These are phyloP conservation scores for Antennarius striatus DNA, from an alignment of 2,113 vertebrate species.

Conservation along the genomic window DNA sequence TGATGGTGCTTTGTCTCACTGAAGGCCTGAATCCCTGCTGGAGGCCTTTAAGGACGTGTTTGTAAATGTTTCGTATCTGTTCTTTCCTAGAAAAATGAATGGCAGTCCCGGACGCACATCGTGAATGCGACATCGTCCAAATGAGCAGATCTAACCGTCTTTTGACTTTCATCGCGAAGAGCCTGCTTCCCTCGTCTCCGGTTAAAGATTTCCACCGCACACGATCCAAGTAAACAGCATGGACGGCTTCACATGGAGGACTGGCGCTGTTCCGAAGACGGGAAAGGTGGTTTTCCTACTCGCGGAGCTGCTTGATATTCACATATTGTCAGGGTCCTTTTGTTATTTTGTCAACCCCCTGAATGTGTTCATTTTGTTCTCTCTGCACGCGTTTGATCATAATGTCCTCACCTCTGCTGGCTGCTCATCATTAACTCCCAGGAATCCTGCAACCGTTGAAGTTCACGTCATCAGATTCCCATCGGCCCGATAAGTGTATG, in stretches of 20 bases:
- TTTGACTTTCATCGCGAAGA: no score
- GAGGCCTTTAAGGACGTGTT: no score
- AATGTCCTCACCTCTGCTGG: constrained; percentile 46
- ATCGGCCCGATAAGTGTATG: constrained; percentile 7
- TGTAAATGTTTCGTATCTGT: no score
- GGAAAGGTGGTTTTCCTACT: constrained; percentile 15
- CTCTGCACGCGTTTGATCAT: constrained; percentile 56
- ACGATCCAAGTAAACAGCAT: background rate
- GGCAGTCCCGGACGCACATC: no score
- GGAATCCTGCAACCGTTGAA: constrained; percentile 38
- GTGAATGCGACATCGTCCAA: no score
- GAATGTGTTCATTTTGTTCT: constrained; percentile 46
- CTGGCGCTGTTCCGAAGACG: constrained; percentile 3
- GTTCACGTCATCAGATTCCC: constrained; percentile 26
- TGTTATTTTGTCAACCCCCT: constrained; percentile 18
- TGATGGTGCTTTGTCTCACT: no score
- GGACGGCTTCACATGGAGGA: background rate
- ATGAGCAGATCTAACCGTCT: no score
- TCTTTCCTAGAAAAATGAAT: no score
- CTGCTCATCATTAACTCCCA: constrained; percentile 54
- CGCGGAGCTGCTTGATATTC: constrained; percentile 45
- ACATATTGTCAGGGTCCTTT: constrained; percentile 7
- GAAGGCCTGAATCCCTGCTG: no score
- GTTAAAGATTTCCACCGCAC: no score
- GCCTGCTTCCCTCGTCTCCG: no score